Conservation (phyloP, 2,797 vertebrate genomes). For the Neosilurus mollespiculum region DNA sequence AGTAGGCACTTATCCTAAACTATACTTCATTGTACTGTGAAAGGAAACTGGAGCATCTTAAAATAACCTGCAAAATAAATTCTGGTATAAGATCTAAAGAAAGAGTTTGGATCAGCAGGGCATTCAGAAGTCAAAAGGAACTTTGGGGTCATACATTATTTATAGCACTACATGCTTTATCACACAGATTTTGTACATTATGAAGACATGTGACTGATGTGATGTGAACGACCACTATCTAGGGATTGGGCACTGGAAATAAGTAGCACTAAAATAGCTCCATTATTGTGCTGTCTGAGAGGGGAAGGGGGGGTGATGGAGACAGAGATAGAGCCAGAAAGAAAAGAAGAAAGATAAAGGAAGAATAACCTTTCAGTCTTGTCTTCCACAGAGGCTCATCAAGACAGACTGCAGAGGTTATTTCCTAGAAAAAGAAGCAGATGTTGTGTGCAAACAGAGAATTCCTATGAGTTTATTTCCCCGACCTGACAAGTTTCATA, state of each 20-base stretch:
- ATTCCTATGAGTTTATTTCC: slow-evolving; percentile 58
- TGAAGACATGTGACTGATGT: background rate
- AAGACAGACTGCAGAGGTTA: slow-evolving; percentile 2
- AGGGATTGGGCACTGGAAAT: background rate
- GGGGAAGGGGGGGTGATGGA: background rate
- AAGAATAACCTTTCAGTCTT: background rate
- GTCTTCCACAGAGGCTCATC: slow-evolving; percentile 46
- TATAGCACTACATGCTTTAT: background rate
- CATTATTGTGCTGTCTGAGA: background rate
- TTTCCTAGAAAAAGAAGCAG: slow-evolving; percentile 6
- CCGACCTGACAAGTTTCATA: slow-evolving; percentile 61
- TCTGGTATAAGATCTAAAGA: background rate
- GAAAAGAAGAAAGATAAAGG: background rate
- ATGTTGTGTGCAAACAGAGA: background rate
- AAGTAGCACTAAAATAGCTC: slow-evolving; percentile 10
- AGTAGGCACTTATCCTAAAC: too few species aligned
- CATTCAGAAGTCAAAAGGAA: slow-evolving; percentile 1
- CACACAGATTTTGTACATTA: background rate
- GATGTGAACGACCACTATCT: background rate
- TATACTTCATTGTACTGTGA: background rate
- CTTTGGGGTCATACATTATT: slow-evolving; percentile 1
- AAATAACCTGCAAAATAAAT: background rate
- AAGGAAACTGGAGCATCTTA: background rate
- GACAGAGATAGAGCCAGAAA: background rate
- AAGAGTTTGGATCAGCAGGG: background rate